Evolutionary conservation across 2,888 invertebrate species (phyloP).

Genomic region (Mesopsocus fuscifrons): DNA sequence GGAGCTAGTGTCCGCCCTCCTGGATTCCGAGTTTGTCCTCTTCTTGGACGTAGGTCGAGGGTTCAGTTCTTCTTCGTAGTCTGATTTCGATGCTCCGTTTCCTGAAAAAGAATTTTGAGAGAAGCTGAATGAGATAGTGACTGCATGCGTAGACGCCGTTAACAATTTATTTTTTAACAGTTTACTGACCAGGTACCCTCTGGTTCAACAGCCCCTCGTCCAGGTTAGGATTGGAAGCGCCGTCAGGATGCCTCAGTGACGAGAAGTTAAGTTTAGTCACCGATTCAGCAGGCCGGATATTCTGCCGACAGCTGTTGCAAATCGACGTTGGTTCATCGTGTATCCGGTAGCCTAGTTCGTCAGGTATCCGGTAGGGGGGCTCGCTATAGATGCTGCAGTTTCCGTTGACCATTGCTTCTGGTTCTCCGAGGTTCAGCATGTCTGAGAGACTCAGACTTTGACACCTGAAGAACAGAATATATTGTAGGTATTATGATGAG

Average conservation of each 20-base stretch:
- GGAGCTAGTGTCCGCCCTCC: background rate
- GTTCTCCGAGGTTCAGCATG: conserved; percentile 32
- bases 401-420: conserved; percentile 31
- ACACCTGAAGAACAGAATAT: conserved; percentile 42
- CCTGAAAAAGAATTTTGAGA: conserved; percentile 23
- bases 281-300: conserved; percentile 30
- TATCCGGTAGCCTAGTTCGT: too few relatives aligned
- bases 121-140: background rate
- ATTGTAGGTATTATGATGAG: conserved; percentile 21
- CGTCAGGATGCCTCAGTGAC: conserved; percentile 70
- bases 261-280: conserved; percentile 31
- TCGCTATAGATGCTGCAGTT: conserved; percentile 76
- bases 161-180: background rate
- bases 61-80: conserved; percentile 31
- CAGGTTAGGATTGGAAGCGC: conserved; percentile 82
- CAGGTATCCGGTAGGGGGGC: conserved; percentile 44
- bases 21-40: background rate
- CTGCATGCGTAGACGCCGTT: background rate
- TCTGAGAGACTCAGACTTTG: conserved; percentile 51
- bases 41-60: conserved; percentile 21
- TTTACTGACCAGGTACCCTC: background rate
- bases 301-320: conserved; percentile 54
- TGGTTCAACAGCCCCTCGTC: conserved; percentile 32
- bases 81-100: conserved; percentile 40
- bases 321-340: conserved; percentile 29